Conservation (phyloP, 2,113 vertebrate species). For the Actenoides hombroni region DNA sequence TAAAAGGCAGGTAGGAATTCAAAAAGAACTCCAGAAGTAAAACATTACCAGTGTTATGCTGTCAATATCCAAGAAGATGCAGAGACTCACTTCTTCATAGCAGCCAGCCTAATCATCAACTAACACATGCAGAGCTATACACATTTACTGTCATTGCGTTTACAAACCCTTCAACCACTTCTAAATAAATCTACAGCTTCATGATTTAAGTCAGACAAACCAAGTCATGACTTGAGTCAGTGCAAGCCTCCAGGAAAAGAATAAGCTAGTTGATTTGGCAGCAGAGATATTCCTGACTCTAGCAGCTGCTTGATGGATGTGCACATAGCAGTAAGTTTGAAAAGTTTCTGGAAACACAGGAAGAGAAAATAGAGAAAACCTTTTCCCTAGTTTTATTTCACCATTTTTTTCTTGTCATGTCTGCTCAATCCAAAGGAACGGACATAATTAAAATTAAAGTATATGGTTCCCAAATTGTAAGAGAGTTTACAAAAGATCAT, state of each 20-base stretch:
- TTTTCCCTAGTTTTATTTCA: neutral
- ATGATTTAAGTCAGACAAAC: neutral
- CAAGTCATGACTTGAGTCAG: neutral
- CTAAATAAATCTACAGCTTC: neutral
- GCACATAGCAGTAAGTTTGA: neutral
- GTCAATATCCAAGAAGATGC: neutral
- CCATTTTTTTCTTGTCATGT: neutral
- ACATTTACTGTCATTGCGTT: neutral
- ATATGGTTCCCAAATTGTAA: neutral
- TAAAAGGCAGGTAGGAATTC: neutral
- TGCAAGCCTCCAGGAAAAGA: neutral
- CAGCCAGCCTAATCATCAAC: neutral
- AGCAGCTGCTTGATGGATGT: neutral
- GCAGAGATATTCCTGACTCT: neutral
- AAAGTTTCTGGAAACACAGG: neutral
- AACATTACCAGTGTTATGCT: neutral
- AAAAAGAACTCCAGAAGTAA: neutral
- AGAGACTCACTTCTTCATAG: neutral
- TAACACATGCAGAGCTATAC: neutral
- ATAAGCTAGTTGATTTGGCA: neutral
- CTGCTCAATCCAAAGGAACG: neutral
- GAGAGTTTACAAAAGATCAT: neutral
- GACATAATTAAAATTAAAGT: neutral
- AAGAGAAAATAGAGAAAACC: neutral
- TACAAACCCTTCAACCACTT: neutral